phyloP scores from a whole-genome alignment of 2,888 invertebrate genomes.

The Pseudanteris insignis region DNA sequence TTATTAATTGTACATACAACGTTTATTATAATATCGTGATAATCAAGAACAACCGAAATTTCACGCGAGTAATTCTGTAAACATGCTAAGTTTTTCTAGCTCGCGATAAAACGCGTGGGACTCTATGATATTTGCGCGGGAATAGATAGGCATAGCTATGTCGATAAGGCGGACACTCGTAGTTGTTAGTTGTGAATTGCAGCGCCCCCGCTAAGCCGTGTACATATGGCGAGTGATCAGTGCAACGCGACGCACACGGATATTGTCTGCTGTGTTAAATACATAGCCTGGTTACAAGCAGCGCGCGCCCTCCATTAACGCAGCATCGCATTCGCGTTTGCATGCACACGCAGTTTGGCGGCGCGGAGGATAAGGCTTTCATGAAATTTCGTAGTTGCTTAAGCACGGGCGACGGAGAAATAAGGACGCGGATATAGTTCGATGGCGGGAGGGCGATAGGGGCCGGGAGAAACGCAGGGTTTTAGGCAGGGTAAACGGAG shows the following conservation, averaged over 20 bases:
- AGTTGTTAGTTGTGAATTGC: too few relatives aligned
- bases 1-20: too few relatives aligned
- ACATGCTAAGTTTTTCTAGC: too few relatives aligned
- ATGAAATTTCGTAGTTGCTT: constrained; percentile 51
- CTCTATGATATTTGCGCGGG: too few relatives aligned
- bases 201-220: too few relatives aligned
- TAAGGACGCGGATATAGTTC: constrained; percentile 22
- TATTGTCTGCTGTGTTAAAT: neutral
- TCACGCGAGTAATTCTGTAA: too few relatives aligned
- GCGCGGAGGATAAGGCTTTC: constrained; percentile 49
- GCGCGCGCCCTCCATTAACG: neutral
- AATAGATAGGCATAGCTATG: too few relatives aligned
- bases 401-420: constrained; percentile 28
- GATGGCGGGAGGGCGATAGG: constrained; percentile 2
- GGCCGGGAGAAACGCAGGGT: constrained; percentile 9
- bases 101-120: too few relatives aligned
- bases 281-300: neutral
- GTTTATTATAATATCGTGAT: too few relatives aligned
- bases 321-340: constrained; percentile 18
- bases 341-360: constrained; percentile 35
- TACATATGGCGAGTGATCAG: too few relatives aligned
- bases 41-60: too few relatives aligned
- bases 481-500: constrained; percentile 26
- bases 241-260: neutral
- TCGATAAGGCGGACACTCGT: too few relatives aligned